Evolutionary conservation across 2,113 vertebrate species (phyloP).

Genomic region (Campylomormyrus tamandua): DNA sequence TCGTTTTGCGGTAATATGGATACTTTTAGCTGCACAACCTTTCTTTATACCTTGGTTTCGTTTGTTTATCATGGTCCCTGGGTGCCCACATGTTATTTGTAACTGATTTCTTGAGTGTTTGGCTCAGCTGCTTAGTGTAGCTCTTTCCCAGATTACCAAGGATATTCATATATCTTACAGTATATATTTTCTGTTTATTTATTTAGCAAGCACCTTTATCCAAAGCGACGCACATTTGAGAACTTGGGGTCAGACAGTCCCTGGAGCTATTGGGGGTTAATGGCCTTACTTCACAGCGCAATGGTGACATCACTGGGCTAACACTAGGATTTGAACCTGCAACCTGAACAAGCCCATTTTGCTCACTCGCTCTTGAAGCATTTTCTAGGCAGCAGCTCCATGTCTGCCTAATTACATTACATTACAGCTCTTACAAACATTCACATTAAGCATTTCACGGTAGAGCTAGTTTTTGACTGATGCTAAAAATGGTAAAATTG

Average conservation of each 20-base stretch:
- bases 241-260: not conserved
- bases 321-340: not conserved
- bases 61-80: not conserved
- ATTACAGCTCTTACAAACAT: not conserved
- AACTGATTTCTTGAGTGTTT: not conserved
- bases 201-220: not conserved
- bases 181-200: not conserved
- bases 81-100: not conserved
- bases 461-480: not conserved
- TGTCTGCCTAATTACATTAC: not conserved
- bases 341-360: not conserved
- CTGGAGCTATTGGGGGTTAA: not conserved
- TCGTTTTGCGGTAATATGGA: not conserved
- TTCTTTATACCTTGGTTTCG: not conserved
- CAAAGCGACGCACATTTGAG: not conserved
- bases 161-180: not conserved
- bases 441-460: not conserved
- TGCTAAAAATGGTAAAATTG: not conserved
- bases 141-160: not conserved
- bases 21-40: not conserved
- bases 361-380: not conserved
- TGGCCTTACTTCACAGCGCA: not conserved
- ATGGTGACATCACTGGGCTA: not conserved
- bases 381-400: not conserved
- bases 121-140: not conserved